Evolutionary conservation across 1,140 invertebrate species (phyloP).

Genomic region (Drosophila takahashii): DNA sequence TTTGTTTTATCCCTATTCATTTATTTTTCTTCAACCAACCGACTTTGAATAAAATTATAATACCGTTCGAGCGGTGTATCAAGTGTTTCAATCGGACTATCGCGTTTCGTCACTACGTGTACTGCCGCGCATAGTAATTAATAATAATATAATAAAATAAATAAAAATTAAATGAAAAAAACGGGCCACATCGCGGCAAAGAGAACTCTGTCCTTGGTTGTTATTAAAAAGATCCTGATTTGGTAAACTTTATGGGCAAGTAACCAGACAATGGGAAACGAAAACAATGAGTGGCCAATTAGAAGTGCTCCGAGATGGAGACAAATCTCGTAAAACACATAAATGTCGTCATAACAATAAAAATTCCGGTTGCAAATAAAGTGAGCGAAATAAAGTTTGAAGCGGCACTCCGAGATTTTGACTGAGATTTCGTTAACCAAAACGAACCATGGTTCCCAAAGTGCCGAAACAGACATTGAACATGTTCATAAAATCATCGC

Average conservation of each 20-base stretch:
- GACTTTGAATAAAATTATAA: too few relatives aligned
- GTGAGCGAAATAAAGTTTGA: constrained; percentile 62
- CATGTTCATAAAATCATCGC: constrained; percentile 78
- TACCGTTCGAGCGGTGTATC: too few relatives aligned
- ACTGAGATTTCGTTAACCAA: constrained; percentile 39
- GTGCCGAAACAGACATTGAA: constrained; percentile 44
- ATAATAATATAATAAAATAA: too few relatives aligned
- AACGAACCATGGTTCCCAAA: constrained; percentile 16
- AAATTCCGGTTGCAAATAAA: constrained; percentile 82
- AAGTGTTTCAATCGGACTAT: too few relatives aligned
- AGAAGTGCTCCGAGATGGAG: constrained; percentile 47
- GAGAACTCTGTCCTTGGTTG: too few relatives aligned
- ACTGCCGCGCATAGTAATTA: too few relatives aligned
- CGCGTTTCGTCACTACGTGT: too few relatives aligned
- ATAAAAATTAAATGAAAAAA: too few relatives aligned
- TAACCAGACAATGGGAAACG: constrained; percentile 27
- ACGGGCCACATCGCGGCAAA: background rate
- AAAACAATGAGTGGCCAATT: constrained; percentile 66
- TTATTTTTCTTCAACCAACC: too few relatives aligned
- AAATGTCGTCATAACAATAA: constrained; percentile 79
- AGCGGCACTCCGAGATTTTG: constrained; percentile 50
- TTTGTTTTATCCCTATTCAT: too few relatives aligned
- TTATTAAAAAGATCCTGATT: constrained; percentile 1
- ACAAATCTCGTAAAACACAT: constrained; percentile 73
- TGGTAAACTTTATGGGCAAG: constrained; percentile 17